Evolutionary conservation across 2,888 invertebrate species (phyloP).

Genomic region (Drosophila monieri): DNA sequence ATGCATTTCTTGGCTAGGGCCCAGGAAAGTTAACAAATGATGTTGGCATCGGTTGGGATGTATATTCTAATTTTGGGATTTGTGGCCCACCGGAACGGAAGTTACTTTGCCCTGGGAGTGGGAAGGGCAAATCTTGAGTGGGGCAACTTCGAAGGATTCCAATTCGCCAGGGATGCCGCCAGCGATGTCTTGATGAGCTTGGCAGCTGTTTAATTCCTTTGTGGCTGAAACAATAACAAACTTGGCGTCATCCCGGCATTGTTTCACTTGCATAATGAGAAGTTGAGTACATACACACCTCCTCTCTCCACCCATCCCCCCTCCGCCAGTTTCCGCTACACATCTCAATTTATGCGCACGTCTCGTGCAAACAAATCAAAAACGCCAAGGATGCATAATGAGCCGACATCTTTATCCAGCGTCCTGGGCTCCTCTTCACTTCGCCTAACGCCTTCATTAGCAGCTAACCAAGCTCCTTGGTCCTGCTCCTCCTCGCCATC

Average conservation of each 20-base stretch:
- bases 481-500: conserved; percentile 6
- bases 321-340: conserved; percentile 18
- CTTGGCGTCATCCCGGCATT: conserved; percentile 51
- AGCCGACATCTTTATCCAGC: conserved; percentile 53
- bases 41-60: conserved; percentile 16
- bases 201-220: conserved; percentile 74
- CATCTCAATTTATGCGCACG: conserved; percentile 70
- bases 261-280: conserved; percentile 73
- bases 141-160: background rate
- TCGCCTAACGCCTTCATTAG: conserved; percentile 62
- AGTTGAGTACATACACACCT: conserved; percentile 12
- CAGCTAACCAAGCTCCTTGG: conserved; percentile 45
- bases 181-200: conserved; percentile 55
- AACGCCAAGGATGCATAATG: conserved; percentile 73
- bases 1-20: conserved; percentile 35
- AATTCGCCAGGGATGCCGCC: background rate
- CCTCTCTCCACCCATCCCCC: conserved; percentile 16
- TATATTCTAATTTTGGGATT: conserved; percentile 32
- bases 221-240: conserved; percentile 71
- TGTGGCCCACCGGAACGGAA: background rate
- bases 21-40: conserved; percentile 33
- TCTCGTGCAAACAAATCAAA: conserved; percentile 69
- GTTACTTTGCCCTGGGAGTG: background rate
- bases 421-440: conserved; percentile 7
- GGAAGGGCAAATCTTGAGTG: conserved; percentile 1